Conservation (phyloP, 2,888 invertebrate genomes). For the Malthinus flaveolus region DNA sequence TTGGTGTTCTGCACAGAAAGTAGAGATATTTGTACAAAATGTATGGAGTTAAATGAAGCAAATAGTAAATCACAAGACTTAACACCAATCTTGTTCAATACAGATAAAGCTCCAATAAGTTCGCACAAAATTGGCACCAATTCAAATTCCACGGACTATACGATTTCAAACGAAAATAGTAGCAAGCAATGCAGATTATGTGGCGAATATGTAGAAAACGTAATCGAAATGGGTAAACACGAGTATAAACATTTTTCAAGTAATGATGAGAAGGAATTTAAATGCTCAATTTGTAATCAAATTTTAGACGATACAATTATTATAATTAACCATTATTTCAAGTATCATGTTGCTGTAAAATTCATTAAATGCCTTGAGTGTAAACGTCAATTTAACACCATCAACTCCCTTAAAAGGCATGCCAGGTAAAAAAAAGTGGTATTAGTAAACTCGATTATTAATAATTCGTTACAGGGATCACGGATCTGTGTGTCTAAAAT, state of each 20-base stretch:
- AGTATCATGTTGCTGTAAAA: background rate
- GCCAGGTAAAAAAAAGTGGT: background rate
- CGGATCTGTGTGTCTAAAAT: background rate
- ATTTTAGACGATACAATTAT: background rate
- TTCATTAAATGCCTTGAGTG: conserved; percentile 5
- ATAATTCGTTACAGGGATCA: too few species aligned
- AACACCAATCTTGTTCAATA: too few species aligned
- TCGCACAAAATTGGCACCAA: background rate
- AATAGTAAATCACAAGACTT: background rate
- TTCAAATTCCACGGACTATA: background rate
- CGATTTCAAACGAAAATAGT: background rate
- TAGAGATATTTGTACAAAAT: background rate
- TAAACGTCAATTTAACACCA: background rate
- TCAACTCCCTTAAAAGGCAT: background rate
- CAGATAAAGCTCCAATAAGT: too few species aligned
- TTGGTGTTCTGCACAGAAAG: background rate
- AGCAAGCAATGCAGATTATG: background rate
- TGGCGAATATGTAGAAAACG: background rate
- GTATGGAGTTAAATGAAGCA: background rate
- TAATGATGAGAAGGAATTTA: background rate
- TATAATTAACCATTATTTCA: background rate
- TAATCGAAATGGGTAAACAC: background rate
- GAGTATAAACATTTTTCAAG: background rate
- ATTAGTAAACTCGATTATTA: too few species aligned
- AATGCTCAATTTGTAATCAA: conserved; percentile 4